phyloP scores from a whole-genome alignment of 2,797 vertebrate genomes.

The Coreius guichenoti region DNA sequence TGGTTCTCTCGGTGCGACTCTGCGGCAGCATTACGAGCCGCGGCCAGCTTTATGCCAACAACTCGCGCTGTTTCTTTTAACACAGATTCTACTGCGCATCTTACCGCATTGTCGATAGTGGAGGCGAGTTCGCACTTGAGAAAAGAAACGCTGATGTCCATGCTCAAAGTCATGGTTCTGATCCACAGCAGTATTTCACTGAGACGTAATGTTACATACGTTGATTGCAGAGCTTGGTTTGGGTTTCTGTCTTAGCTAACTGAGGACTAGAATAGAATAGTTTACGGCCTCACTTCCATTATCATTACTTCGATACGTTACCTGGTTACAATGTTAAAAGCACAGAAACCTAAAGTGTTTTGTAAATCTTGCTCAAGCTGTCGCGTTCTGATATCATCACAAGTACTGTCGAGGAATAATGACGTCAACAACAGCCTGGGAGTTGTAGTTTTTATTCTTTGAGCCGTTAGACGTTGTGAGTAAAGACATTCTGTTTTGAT shows the following conservation, averaged over 20 bases:
- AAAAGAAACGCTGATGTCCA: slow-evolving; percentile 66
- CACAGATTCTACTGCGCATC: slow-evolving; percentile 67
- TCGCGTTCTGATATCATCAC: background rate
- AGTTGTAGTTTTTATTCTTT: slow-evolving; percentile 2
- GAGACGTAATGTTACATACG: background rate
- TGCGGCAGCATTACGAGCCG: slow-evolving; percentile 64
- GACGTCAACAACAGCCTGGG: slow-evolving; percentile 20
- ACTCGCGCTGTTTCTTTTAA: slow-evolving; percentile 65
- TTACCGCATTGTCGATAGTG: slow-evolving; percentile 69
- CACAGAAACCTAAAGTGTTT: background rate
- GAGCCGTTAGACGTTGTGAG: background rate
- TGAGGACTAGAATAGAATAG: background rate
- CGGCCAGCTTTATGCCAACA: slow-evolving; percentile 62
- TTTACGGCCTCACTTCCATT: background rate
- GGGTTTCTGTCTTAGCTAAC: background rate
- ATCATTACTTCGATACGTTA: background rate
- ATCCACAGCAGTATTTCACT: slow-evolving; percentile 12
- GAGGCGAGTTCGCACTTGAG: slow-evolving; percentile 68
- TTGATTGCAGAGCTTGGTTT: background rate
- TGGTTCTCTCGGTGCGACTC: slow-evolving; percentile 68
- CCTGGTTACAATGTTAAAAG: background rate
- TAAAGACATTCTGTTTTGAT: background rate
- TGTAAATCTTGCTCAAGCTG: slow-evolving; percentile 2
- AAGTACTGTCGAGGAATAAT: slow-evolving; percentile 20
- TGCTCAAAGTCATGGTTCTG: slow-evolving; percentile 56